phyloP scores from a whole-genome alignment of 2,888 invertebrate genomes.

The Hylaea fasciaria region DNA sequence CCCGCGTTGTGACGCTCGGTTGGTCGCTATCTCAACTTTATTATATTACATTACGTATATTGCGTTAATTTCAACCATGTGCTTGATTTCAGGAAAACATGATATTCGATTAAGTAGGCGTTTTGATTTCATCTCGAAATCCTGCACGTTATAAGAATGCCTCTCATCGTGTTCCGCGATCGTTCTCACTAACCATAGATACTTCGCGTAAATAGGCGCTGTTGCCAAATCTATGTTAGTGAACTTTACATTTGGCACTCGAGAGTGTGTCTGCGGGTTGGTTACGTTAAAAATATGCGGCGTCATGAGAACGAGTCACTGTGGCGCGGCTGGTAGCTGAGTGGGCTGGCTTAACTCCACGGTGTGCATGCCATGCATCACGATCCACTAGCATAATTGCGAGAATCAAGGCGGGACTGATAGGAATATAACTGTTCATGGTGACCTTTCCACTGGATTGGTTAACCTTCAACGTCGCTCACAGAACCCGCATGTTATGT shows the following conservation, averaged over 20 bases:
- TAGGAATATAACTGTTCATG: constrained; percentile 33
- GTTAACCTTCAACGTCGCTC: constrained; percentile 52
- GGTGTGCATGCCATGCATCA: constrained; percentile 50
- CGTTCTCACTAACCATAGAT: constrained; percentile 63
- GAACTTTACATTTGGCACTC: constrained; percentile 84
- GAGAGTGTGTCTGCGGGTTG: constrained; percentile 74
- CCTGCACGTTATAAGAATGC: constrained; percentile 42
- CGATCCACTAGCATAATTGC: constrained; percentile 47
- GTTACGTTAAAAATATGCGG: constrained; percentile 84
- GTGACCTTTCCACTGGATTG: constrained; percentile 46
- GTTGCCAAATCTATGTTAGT: constrained; percentile 83
- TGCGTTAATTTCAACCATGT: neutral
- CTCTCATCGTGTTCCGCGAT: constrained; percentile 49
- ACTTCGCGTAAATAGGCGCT: constrained; percentile 72
- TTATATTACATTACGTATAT: neutral
- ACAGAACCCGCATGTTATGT: constrained; percentile 45
- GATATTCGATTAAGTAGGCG: constrained; percentile 7
- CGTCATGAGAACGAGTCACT: constrained; percentile 82
- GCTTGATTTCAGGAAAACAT: constrained; percentile 6
- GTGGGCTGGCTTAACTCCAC: constrained; percentile 75
- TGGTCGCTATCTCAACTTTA: constrained; percentile 1
- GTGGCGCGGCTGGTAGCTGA: constrained; percentile 60
- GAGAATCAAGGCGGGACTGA: constrained; percentile 37
- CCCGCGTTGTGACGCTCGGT: too few relatives aligned
- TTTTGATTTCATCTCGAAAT: constrained; percentile 19